phyloP scores from a whole-genome alignment of 2,888 invertebrate species.

The Petrolisthes cinctipes region DNA sequence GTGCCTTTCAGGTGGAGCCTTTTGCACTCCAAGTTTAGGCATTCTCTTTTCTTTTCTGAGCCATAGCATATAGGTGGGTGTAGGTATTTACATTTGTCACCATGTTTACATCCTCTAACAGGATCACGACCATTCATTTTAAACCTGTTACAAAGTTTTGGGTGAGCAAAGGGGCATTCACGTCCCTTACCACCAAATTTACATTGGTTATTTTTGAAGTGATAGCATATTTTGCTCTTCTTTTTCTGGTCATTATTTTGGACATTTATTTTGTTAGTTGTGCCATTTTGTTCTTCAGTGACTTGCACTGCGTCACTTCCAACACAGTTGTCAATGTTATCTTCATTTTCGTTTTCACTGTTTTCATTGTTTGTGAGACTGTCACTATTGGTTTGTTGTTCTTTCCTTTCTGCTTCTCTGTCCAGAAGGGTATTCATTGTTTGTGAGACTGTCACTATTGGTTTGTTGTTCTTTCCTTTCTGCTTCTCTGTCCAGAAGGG shows the following conservation, averaged over 20 bases:
- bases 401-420: not conserved
- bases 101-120: not conserved
- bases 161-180: not conserved
- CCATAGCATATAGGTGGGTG: not conserved
- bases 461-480: not conserved
- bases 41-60: slow-evolving; percentile 21
- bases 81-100: slow-evolving; percentile 5
- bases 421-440: not conserved
- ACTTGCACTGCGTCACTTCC: not conserved
- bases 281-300: not conserved
- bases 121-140: not conserved
- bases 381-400: not conserved
- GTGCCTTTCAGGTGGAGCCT: not conserved
- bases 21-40: not conserved
- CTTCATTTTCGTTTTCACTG: not conserved
- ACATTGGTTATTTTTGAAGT: not conserved
- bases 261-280: not conserved
- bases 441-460: not conserved
- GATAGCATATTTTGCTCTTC: not conserved
- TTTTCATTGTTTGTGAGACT: no score
- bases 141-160: not conserved
- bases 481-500: not conserved
- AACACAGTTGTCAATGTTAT: not conserved
- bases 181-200: not conserved
- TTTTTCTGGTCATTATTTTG: no score